A percentile compares a stretch with the other conserved stretches of the same genome.
Conservation (phyloP, 2,797 vertebrate species). For the Neosalanx taihuensis region DNA sequence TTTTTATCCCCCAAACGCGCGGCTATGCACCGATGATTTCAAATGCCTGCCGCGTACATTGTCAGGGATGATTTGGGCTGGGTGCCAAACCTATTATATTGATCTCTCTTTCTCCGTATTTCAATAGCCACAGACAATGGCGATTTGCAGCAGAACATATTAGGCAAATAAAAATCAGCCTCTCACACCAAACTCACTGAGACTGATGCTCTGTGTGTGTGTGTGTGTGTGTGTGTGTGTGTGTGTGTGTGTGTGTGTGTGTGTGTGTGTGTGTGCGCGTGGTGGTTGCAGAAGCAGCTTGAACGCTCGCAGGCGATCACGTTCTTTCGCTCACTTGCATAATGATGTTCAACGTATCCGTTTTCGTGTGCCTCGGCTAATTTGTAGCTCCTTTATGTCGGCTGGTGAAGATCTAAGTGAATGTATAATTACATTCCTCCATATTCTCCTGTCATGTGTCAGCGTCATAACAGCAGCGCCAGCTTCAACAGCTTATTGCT, state of each 20-base stretch:
- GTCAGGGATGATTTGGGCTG: conserved; percentile 77
- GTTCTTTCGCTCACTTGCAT: conserved; percentile 26
- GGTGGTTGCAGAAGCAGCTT: conserved; percentile 22
- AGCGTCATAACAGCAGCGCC: conserved; percentile 61
- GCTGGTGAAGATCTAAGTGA: conserved; percentile 34
- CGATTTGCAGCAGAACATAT: conserved; percentile 79
- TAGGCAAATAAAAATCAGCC: conserved; percentile 74
- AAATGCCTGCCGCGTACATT: conserved; percentile 77
- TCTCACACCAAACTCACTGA: conserved; percentile 56
- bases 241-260: background rate
- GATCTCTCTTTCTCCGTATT: conserved; percentile 81
- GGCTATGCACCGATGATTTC: conserved; percentile 78
- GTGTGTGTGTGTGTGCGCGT: conserved; percentile 13
- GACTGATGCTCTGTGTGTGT: conserved; percentile 49
- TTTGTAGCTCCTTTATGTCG: conserved; percentile 25
- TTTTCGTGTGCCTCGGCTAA: conserved; percentile 34
- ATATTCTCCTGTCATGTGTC: conserved; percentile 59
- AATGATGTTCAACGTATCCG: conserved; percentile 38
- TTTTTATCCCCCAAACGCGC: conserved; percentile 77
- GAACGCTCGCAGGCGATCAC: conserved; percentile 43
- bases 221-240: conserved; percentile 23
- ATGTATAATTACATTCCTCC: conserved; percentile 60
- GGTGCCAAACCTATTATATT: conserved; percentile 81
- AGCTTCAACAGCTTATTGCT: conserved; percentile 66
- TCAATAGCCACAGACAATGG: conserved; percentile 78